Percentiles rank a stretch among this genome's conserved stretches.
These are phyloP conservation scores for Bombus sibiricus DNA, from an alignment of 1,140 invertebrate species.

Conservation along the genomic window DNA sequence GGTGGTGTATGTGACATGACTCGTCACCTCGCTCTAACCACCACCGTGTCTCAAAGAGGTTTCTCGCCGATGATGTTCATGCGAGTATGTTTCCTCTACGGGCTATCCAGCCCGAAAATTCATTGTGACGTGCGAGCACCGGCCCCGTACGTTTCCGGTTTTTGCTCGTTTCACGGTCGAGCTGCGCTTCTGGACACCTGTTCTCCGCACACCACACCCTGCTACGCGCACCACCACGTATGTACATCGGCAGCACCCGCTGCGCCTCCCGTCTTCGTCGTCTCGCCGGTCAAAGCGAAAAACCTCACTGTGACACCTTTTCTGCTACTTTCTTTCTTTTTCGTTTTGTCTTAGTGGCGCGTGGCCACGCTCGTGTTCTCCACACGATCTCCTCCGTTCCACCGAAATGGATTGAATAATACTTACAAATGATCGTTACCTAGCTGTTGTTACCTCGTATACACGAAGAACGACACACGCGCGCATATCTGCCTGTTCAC, in stretches of 20 bases:
- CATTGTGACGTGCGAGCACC: background rate
- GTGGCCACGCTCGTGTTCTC: no score
- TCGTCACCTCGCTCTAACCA: background rate
- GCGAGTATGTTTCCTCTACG: background rate
- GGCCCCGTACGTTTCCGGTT: background rate
- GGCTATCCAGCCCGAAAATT: constrained; percentile 10
- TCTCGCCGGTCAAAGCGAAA: background rate
- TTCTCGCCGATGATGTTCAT: background rate
- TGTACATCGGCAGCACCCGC: constrained; percentile 33
- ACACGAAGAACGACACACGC: background rate
- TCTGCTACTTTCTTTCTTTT: no score
- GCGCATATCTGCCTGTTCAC: background rate
- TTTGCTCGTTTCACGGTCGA: constrained; percentile 33
- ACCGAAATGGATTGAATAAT: background rate
- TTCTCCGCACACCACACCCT: constrained; percentile 64
- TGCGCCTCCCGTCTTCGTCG: constrained; percentile 5
- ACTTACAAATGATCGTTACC: background rate
- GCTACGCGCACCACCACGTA: constrained; percentile 35
- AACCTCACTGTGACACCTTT: background rate
- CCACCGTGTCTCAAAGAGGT: background rate
- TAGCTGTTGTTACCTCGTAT: background rate
- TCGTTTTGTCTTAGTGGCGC: no score
- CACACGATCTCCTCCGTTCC: background rate
- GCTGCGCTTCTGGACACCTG: constrained; percentile 55
- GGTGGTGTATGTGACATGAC: constrained; percentile 51